These are phyloP conservation scores for Andrena bicolor DNA, from an alignment of 2,888 invertebrate species.

Conservation along the genomic window DNA sequence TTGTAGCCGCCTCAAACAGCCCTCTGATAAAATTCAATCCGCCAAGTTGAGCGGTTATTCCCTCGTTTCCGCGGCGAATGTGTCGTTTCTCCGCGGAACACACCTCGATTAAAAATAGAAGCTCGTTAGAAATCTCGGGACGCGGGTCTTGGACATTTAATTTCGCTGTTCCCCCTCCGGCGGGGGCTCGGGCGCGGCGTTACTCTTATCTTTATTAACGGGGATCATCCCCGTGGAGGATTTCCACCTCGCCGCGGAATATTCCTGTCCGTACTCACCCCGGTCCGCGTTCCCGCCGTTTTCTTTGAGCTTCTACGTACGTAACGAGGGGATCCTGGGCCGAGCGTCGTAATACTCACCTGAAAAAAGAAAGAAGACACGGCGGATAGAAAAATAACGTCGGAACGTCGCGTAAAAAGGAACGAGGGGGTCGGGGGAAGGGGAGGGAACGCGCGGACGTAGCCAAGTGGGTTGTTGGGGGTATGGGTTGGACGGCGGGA, in stretches of 20 bases:
- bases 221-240: constrained; percentile 50
- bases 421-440: neutral
- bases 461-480: neutral
- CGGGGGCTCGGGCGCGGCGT: constrained; percentile 3
- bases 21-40: constrained; percentile 28
- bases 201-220: constrained; percentile 60
- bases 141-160: constrained; percentile 51
- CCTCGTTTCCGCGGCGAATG: constrained; percentile 22
- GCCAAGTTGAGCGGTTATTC: constrained; percentile 24
- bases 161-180: constrained; percentile 24
- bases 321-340: constrained; percentile 50
- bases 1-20: neutral
- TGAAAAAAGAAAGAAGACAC: constrained; percentile 64
- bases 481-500: neutral
- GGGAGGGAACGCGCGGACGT: neutral
- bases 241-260: constrained; percentile 36
- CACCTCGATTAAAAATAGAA: constrained; percentile 47
- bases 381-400: constrained; percentile 55
- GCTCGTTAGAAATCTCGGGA: constrained; percentile 36
- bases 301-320: constrained; percentile 60
- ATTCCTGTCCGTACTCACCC: constrained; percentile 9
- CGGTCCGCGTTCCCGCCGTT: constrained; percentile 24
- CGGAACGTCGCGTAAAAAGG: constrained; percentile 43
- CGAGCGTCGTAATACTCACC: constrained; percentile 67
- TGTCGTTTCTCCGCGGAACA: constrained; percentile 19